Conservation (phyloP, 1,140 invertebrate genomes). For the Charaxes varanes region DNA sequence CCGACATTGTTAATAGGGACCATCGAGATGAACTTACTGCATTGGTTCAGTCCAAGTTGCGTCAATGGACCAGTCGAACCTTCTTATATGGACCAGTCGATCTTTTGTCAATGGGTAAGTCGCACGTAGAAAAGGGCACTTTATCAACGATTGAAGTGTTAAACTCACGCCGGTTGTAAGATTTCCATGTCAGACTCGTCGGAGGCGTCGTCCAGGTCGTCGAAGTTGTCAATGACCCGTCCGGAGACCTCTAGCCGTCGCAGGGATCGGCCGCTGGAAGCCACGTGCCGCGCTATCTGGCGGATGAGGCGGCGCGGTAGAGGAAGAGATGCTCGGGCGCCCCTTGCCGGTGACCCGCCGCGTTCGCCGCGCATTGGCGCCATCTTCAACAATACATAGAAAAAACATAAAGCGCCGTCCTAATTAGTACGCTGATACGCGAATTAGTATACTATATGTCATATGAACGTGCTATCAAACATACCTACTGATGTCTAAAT, state of each 20-base stretch:
- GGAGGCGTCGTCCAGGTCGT: conserved; percentile 57
- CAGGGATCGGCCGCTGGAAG: conserved; percentile 65
- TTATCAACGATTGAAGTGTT: too few relatives aligned
- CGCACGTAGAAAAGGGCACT: too few relatives aligned
- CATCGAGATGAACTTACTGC: too few relatives aligned
- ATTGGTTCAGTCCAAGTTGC: too few relatives aligned
- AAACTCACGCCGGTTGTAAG: conserved; percentile 57
- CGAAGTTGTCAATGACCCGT: conserved; percentile 71
- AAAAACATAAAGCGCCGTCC: background rate
- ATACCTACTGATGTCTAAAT: too few relatives aligned
- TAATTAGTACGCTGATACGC: too few relatives aligned
- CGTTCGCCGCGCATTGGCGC: conserved; percentile 69
- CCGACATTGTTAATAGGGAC: too few relatives aligned
- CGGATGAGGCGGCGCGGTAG: conserved; percentile 63
- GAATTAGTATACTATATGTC: too few relatives aligned
- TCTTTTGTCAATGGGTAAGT: too few relatives aligned
- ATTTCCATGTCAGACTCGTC: conserved; percentile 59
- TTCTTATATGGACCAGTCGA: too few relatives aligned
- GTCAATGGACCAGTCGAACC: too few relatives aligned
- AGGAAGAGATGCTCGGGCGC: conserved; percentile 57
- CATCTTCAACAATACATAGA: conserved; percentile 36
- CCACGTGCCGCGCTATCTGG: conserved; percentile 69
- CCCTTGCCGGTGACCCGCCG: conserved; percentile 59
- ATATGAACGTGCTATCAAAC: too few relatives aligned
- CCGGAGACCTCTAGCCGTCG: conserved; percentile 68